These are phyloP conservation scores for Ellobium chinense DNA, from an alignment of 2,888 invertebrate genomes.

Conservation along the genomic window DNA sequence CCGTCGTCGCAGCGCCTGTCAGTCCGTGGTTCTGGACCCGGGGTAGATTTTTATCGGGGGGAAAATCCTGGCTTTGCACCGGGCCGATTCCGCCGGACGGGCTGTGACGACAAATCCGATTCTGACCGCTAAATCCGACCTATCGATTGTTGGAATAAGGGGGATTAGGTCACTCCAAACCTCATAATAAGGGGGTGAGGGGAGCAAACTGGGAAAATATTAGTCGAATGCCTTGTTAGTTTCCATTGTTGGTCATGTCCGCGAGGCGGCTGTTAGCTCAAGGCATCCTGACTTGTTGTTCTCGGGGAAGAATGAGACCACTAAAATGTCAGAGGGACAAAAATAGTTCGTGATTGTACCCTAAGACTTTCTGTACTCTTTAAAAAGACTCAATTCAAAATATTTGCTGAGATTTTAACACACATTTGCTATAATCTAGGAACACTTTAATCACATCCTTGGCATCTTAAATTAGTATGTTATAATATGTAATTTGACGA, in stretches of 20 bases:
- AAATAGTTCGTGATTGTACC: too few species aligned
- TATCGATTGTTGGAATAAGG: not conserved
- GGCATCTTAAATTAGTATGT: too few species aligned
- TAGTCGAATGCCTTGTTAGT: not conserved
- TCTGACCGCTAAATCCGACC: not conserved
- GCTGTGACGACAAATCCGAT: not conserved
- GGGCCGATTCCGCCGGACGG: not conserved
- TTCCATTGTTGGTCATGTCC: not conserved
- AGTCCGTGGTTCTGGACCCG: not conserved
- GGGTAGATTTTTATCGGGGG: not conserved
- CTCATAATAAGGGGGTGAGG: not conserved
- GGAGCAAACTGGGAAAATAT: not conserved
- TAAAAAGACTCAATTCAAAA: too few species aligned
- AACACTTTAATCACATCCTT: too few species aligned
- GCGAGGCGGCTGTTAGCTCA: too few species aligned
- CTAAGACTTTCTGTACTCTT: too few species aligned
- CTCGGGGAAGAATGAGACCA: too few species aligned
- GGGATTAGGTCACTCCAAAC: not conserved
- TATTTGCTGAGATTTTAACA: too few species aligned
- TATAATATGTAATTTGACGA: too few species aligned
- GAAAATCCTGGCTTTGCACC: not conserved
- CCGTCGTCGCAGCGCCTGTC: not conserved
- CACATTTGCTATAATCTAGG: too few species aligned
- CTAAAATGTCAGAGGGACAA: too few species aligned
- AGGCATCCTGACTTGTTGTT: too few species aligned